A percentile compares a stretch with the other conserved stretches of the same genome.
phyloP scores from a whole-genome alignment of 1,140 invertebrate species.

The Drosophila kanapiae region DNA sequence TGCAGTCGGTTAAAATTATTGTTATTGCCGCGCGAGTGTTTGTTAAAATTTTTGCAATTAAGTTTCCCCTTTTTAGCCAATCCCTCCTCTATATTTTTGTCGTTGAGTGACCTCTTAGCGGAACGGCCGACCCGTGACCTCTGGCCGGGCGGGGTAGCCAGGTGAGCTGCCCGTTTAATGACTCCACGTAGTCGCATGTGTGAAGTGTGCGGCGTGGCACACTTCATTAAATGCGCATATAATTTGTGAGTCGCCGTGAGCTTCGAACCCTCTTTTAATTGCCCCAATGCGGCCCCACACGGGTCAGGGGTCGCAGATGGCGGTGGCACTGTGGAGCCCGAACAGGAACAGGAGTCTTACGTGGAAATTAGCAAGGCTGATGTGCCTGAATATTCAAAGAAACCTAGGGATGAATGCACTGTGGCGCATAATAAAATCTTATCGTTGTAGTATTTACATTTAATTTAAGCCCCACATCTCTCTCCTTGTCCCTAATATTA shows the following conservation, averaged over 20 bases:
- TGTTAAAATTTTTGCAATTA: constrained; percentile 77
- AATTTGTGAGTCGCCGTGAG: constrained; percentile 60
- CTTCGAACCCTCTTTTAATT: constrained; percentile 69
- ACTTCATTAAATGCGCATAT: constrained; percentile 76
- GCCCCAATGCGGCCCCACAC: constrained; percentile 17
- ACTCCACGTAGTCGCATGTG: constrained; percentile 72
- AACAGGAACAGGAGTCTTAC: neutral
- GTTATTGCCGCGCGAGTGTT: constrained; percentile 68
- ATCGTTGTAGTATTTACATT: neutral
- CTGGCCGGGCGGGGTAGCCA: constrained; percentile 2
- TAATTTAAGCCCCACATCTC: no score
- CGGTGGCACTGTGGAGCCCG: constrained; percentile 14
- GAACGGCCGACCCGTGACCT: constrained; percentile 54
- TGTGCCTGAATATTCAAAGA: neutral
- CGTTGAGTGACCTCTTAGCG: constrained; percentile 64
- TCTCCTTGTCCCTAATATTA: no score
- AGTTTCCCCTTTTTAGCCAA: constrained; percentile 43
- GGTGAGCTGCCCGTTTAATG: constrained; percentile 46
- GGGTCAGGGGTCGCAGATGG: neutral
- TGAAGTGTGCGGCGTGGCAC: constrained; percentile 55
- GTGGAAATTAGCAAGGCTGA: neutral
- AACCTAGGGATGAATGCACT: neutral
- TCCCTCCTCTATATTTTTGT: constrained; percentile 63
- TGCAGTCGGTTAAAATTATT: constrained; percentile 69
- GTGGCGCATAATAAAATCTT: neutral